A percentile compares a stretch with the other conserved stretches of the same genome.
Conservation (phyloP, 2,797 vertebrate genomes). For the Novumbra hubbsi region DNA sequence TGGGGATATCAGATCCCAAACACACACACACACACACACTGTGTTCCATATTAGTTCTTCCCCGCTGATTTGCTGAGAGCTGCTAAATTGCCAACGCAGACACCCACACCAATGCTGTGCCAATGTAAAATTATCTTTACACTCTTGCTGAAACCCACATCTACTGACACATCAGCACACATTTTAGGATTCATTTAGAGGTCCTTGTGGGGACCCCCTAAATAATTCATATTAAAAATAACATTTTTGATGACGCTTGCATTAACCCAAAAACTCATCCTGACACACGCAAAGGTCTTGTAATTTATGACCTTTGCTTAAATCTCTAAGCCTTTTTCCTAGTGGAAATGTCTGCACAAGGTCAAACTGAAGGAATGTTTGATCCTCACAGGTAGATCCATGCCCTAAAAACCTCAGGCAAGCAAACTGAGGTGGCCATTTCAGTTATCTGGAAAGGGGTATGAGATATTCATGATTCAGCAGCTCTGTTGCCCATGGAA, state of each 20-base stretch:
- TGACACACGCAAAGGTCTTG: no score
- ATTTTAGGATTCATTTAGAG: not conserved
- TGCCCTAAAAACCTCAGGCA: not conserved
- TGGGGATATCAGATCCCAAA: conserved; percentile 12
- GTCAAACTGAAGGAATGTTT: no score
- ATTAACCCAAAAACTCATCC: no score
- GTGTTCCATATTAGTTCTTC: conserved; percentile 20
- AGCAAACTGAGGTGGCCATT: conserved; percentile 19
- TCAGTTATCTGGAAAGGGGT: not conserved
- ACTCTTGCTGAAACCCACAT: not conserved
- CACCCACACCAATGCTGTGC: conserved; percentile 7
- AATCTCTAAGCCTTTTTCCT: no score
- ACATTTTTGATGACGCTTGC: no score
- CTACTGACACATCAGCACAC: conserved; percentile 17
- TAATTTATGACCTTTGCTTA: no score
- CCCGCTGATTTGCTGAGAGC: conserved; percentile 57
- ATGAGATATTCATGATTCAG: conserved; percentile 22
- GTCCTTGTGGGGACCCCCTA: no score
- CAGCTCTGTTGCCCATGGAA: not conserved
- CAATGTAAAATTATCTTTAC: no score
- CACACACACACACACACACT: conserved; percentile 7
- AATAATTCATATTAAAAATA: no score
- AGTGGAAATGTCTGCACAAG: no score
- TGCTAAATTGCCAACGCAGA: conserved; percentile 39
- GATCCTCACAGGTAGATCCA: not conserved